Percentiles rank a stretch among this genome's conserved stretches.
These are phyloP conservation scores for Crax fasciolata DNA, from an alignment of 2,797 vertebrate species.

Conservation along the genomic window DNA sequence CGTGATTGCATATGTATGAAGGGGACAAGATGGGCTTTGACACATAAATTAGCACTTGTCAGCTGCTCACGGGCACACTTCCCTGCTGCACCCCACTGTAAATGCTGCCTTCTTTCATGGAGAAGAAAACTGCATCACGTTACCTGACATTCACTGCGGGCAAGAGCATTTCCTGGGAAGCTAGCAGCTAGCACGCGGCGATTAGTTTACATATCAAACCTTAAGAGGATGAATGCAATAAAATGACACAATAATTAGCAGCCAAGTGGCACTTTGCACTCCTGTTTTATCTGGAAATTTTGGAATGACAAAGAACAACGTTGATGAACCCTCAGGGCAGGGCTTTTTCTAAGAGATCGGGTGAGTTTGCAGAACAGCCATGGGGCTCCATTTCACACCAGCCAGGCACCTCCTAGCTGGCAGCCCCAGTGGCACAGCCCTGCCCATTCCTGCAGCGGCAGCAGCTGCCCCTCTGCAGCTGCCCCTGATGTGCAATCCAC, in stretches of 20 bases:
- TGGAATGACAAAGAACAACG: slow-evolving; percentile 21
- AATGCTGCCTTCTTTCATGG: slow-evolving; percentile 49
- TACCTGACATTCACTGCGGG: slow-evolving; percentile 35
- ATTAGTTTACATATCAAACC: slow-evolving; percentile 30
- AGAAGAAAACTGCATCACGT: background rate
- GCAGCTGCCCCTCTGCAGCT: background rate
- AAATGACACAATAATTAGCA: slow-evolving; percentile 58
- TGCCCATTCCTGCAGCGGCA: accelerated
- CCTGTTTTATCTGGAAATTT: slow-evolving; percentile 34
- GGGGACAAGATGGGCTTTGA: slow-evolving; percentile 78
- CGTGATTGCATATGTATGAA: slow-evolving; percentile 76
- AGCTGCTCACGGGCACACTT: slow-evolving; percentile 68
- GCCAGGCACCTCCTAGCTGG: background rate
- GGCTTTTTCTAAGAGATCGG: background rate
- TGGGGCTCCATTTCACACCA: background rate
- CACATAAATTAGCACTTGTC: slow-evolving; percentile 80
- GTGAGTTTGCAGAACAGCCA: accelerated
- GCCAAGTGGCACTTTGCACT: background rate
- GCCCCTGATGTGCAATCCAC: no score
- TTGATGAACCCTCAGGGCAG: background rate
- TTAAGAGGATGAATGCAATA: background rate
- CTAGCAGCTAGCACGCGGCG: background rate
- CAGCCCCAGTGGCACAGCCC: background rate
- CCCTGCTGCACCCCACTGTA: slow-evolving; percentile 60
- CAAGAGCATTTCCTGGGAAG: background rate